Evolutionary conservation across 64 coral and sea anemone species (phyloP).

Genomic region (Acropora tenuis): DNA sequence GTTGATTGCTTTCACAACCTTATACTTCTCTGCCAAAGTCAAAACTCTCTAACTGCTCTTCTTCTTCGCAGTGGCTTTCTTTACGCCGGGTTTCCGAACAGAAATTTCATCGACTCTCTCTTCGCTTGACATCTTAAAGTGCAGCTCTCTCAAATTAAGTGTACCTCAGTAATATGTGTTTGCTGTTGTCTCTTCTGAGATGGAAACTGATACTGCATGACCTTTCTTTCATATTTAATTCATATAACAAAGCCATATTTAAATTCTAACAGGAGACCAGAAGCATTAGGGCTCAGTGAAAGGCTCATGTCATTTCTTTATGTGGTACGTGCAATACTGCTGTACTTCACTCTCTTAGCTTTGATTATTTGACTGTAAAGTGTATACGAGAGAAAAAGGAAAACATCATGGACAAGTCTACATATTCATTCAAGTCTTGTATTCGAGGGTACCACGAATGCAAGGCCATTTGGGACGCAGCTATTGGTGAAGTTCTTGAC

Average conservation of each 20-base stretch:
- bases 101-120: conserved; percentile 29
- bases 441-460: conserved; percentile 56
- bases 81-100: conserved; percentile 13
- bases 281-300: conserved; percentile 21
- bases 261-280: not conserved
- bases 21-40: conserved; percentile 24
- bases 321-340: conserved; percentile 22
- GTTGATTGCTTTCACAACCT: conserved; percentile 21
- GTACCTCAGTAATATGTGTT: conserved; percentile 9
- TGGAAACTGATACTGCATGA: not conserved
- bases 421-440: conserved; percentile 48
- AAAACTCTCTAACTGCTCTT: conserved; percentile 16
- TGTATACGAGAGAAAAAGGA: conserved; percentile 5
- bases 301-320: conserved; percentile 27
- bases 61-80: conserved; percentile 21
- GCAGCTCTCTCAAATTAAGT: conserved; percentile 21
- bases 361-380: conserved; percentile 33
- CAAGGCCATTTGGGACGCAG: conserved; percentile 59
- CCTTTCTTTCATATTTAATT: conserved; percentile 32
- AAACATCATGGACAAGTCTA: conserved; percentile 30
- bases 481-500: conserved; percentile 40
- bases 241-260: conserved; percentile 16
- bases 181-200: conserved; percentile 34
- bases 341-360: conserved; percentile 7
- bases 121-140: conserved; percentile 32